Percentiles rank a stretch among this genome's conserved stretches.
phyloP scores from a whole-genome alignment of 2,113 vertebrate genomes.

The Pomatostomus ruficeps region DNA sequence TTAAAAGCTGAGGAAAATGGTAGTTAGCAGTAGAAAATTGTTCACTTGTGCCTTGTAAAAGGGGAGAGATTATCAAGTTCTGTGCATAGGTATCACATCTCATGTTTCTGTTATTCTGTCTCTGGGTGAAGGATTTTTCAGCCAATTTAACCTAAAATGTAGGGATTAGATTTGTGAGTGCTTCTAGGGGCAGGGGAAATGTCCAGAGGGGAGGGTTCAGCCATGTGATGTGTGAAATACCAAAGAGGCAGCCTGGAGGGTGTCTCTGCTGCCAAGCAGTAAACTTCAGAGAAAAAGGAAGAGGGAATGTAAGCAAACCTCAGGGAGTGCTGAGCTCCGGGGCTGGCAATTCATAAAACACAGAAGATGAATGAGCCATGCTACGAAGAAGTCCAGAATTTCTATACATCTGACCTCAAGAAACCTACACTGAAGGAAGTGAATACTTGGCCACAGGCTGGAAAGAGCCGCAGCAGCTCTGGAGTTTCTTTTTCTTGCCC shows the following conservation, averaged over 20 bases:
- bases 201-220: background rate
- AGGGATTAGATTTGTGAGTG: background rate
- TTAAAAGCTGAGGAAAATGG: background rate
- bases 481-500: background rate
- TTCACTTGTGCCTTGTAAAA: background rate
- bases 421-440: background rate
- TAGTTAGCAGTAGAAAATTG: background rate
- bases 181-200: background rate
- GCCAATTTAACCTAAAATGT: background rate
- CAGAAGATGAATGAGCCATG: constrained; percentile 58
- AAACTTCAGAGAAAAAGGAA: background rate
- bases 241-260: background rate
- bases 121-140: background rate
- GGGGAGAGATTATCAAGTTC: background rate
- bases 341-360: background rate
- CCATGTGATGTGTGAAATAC: background rate
- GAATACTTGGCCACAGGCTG: background rate
- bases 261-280: background rate
- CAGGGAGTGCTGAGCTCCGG: constrained; percentile 3
- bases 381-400: background rate
- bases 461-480: background rate
- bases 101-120: background rate
- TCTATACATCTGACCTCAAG: background rate
- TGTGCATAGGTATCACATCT: background rate
- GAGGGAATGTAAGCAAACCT: constrained; percentile 16